Conservation (phyloP, 2,113 vertebrate species). For the Leptobrachium ailaonicum region DNA sequence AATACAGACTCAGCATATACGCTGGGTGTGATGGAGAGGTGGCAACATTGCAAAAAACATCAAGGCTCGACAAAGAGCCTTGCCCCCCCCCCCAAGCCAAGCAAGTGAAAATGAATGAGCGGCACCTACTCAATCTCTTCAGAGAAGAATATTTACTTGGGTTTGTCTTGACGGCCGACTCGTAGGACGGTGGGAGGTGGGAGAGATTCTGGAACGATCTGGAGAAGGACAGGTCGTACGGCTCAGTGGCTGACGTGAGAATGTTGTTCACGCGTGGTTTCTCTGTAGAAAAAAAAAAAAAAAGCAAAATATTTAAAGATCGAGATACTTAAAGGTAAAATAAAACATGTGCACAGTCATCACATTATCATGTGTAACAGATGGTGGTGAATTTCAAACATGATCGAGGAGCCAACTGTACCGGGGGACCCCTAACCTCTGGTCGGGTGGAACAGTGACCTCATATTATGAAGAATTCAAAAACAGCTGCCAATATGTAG, state of each 20-base stretch:
- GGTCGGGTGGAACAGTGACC: too few species aligned
- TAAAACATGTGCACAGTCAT: too few species aligned
- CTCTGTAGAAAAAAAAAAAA: conserved; percentile 69
- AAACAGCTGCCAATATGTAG: too few species aligned
- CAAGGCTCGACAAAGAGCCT: neutral
- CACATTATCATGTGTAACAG: too few species aligned
- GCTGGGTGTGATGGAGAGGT: neutral
- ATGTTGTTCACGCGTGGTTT: conserved; percentile 92
- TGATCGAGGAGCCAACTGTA: too few species aligned
- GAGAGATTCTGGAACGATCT: conserved; percentile 98
- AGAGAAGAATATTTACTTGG: conserved; percentile 95
- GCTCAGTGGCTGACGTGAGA: conserved; percentile 95
- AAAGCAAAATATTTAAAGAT: neutral
- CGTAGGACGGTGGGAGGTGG: conserved; percentile 94
- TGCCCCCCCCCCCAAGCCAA: neutral
- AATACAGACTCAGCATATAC: neutral
- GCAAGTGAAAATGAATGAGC: conserved; percentile 49
- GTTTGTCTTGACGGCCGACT: conserved; percentile 92
- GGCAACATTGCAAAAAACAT: neutral
- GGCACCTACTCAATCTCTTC: conserved; percentile 92
- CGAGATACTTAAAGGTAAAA: too few species aligned
- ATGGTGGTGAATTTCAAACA: too few species aligned
- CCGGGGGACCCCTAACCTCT: too few species aligned
- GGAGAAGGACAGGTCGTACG: conserved; percentile 96
- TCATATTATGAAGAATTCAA: too few species aligned